Evolutionary conservation across 2,113 vertebrate genomes (phyloP).

Genomic region (Ammodytes marinus): DNA sequence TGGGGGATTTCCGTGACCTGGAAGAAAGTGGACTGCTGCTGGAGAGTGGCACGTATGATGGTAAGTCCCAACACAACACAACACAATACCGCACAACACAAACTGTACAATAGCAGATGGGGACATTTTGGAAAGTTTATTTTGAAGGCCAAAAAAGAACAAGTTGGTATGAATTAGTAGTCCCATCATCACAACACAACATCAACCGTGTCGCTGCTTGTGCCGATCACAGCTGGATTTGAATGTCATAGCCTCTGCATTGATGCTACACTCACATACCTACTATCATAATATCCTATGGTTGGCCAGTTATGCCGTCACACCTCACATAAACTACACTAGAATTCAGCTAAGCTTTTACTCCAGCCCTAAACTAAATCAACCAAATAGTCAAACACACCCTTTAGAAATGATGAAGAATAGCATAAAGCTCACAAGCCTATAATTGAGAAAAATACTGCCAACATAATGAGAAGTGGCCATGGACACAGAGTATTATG

Average conservation of each 20-base stretch:
- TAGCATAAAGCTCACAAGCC: not conserved
- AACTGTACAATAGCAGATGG: not conserved
- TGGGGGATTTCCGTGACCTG: conserved; percentile 94
- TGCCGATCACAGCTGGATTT: not conserved
- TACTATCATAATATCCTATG: not conserved
- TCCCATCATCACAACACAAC: not conserved
- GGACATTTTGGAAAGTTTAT: not conserved
- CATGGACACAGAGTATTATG: not conserved
- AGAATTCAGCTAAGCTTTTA: not conserved
- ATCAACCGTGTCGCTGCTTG: not conserved
- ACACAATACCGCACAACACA: too few species aligned
- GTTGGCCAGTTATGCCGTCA: not conserved
- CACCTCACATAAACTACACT: not conserved
- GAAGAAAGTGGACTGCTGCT: conserved; percentile 96
- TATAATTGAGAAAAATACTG: not conserved
- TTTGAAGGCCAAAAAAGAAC: not conserved
- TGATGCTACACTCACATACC: not conserved
- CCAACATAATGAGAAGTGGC: not conserved
- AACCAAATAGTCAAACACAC: not conserved
- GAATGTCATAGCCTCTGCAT: not conserved
- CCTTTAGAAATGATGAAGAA: not conserved
- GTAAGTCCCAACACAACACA: conserved; percentile 80
- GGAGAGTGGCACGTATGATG: conserved; percentile 98
- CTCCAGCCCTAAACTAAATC: not conserved
- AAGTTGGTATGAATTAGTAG: not conserved